Evolutionary conservation across 2,888 invertebrate genomes (phyloP).

Genomic region (Punctoribates punctum): DNA sequence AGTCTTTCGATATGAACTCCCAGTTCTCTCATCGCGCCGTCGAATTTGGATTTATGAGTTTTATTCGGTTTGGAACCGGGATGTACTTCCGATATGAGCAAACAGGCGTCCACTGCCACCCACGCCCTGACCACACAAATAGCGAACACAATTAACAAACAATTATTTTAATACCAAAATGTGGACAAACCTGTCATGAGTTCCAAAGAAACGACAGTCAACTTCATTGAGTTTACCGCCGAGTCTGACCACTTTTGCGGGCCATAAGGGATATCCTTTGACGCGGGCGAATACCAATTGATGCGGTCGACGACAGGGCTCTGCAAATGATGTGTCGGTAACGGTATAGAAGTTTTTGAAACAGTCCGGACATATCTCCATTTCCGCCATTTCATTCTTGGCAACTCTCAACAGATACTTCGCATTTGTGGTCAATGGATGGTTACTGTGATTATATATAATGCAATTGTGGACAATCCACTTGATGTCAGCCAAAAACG

Average conservation of each 20-base stretch:
- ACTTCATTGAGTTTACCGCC: slow-evolving; percentile 64
- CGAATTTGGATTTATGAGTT: slow-evolving; percentile 58
- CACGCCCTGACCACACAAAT: slow-evolving; percentile 63
- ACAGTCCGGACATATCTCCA: slow-evolving; percentile 89
- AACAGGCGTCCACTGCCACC: slow-evolving; percentile 79
- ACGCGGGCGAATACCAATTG: slow-evolving; percentile 52
- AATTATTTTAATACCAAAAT: no score
- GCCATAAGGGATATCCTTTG: slow-evolving; percentile 35
- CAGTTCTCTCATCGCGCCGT: slow-evolving; percentile 66
- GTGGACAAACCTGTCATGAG: slow-evolving; percentile 65
- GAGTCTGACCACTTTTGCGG: slow-evolving; percentile 66
- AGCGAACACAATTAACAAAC: no score
- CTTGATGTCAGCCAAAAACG: slow-evolving; percentile 64
- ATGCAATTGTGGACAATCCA: slow-evolving; percentile 93
- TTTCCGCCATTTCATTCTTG: slow-evolving; percentile 82
- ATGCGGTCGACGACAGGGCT: slow-evolving; percentile 53
- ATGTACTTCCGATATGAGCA: slow-evolving; percentile 68
- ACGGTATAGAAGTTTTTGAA: slow-evolving; percentile 71
- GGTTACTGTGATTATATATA: slow-evolving; percentile 80
- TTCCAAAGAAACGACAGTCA: slow-evolving; percentile 91
- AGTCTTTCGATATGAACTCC: slow-evolving; percentile 71
- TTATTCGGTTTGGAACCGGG: slow-evolving; percentile 60
- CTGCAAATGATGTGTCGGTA: slow-evolving; percentile 15
- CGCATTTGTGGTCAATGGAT: slow-evolving; percentile 71
- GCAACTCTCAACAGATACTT: slow-evolving; percentile 76